These are phyloP conservation scores for Coelopa frigida DNA, from an alignment of 1,140 invertebrate genomes.

Conservation along the genomic window DNA sequence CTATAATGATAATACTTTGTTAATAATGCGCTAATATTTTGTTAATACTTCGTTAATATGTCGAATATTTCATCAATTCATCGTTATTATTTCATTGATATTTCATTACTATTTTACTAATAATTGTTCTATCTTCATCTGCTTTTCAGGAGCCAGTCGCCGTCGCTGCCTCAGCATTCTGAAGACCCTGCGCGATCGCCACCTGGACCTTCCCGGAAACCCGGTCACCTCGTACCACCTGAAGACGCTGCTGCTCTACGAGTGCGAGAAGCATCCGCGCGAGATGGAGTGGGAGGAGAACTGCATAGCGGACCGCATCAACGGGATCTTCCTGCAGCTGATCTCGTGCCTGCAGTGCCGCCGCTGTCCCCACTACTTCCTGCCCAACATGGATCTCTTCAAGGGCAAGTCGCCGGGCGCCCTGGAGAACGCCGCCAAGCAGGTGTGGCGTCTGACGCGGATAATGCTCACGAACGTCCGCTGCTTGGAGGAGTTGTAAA, in stretches of 20 bases:
- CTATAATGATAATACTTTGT: too few relatives aligned
- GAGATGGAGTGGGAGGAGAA: conserved; percentile 90
- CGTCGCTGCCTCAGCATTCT: conserved; percentile 76
- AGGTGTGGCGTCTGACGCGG: conserved; percentile 82
- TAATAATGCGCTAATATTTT: too few relatives aligned
- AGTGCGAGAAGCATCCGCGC: conserved; percentile 90
- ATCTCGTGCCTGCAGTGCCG: conserved; percentile 92
- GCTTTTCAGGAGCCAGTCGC: conserved; percentile 57
- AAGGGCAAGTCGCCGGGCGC: conserved; percentile 80
- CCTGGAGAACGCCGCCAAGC: conserved; percentile 84
- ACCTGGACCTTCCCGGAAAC: conserved; percentile 80
- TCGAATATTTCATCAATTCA: too few relatives aligned
- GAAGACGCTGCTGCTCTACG: conserved; percentile 84
- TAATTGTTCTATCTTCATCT: conserved; percentile 4
- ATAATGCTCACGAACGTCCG: conserved; percentile 84
- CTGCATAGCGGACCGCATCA: conserved; percentile 81
- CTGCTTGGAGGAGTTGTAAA: conserved; percentile 82
- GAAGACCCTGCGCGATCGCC: conserved; percentile 82
- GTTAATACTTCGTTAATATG: too few relatives aligned
- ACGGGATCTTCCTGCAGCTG: conserved; percentile 91
- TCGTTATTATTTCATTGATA: too few relatives aligned
- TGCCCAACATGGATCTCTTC: conserved; percentile 81
- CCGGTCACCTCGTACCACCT: conserved; percentile 83
- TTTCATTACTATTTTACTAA: too few relatives aligned
- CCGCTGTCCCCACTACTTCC: conserved; percentile 86